Evolutionary conservation across 2,797 vertebrate genomes (phyloP).

Genomic region (Macropodus opercularis): DNA sequence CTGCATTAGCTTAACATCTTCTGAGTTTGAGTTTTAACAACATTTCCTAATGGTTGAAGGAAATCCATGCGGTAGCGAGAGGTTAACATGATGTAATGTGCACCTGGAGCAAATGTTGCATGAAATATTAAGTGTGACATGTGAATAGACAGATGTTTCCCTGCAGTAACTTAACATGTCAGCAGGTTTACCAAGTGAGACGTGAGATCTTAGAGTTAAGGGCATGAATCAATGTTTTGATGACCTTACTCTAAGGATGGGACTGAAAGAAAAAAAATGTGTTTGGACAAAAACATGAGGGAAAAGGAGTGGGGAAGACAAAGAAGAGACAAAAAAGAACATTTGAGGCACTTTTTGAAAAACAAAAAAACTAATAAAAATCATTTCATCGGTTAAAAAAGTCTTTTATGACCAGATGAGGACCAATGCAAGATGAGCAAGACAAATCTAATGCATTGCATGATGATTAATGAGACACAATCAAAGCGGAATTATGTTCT

Average conservation of each 20-base stretch:
- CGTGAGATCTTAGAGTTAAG: not conserved
- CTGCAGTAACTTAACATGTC: slow-evolving; percentile 43
- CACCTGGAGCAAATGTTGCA: slow-evolving; percentile 30
- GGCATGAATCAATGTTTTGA: not conserved
- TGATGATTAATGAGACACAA: not conserved
- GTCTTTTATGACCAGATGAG: not conserved
- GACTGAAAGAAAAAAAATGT: not conserved
- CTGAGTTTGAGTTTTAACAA: slow-evolving; percentile 4
- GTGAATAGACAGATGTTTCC: slow-evolving; percentile 37
- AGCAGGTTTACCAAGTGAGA: slow-evolving; percentile 35
- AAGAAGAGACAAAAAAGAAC: too few species aligned
- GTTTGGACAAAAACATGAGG: not conserved
- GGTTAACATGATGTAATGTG: slow-evolving; percentile 14
- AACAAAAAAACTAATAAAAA: too few species aligned
- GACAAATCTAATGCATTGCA: not conserved
- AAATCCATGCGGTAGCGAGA: slow-evolving; percentile 9
- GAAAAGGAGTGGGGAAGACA: not conserved
- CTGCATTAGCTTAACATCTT: slow-evolving; percentile 13
- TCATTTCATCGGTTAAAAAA: not conserved
- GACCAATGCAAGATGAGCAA: too few species aligned
- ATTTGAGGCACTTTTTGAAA: too few species aligned
- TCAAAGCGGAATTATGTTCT: not conserved
- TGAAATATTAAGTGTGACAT: slow-evolving; percentile 48
- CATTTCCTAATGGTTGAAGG: slow-evolving; percentile 22
- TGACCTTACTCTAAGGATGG: not conserved